Evolutionary conservation across 53 echinoderm and acorn worm genomes (phyloP), one percentile per base, ranked within the genome.

Genomic region (Henricia sp.): DNA sequence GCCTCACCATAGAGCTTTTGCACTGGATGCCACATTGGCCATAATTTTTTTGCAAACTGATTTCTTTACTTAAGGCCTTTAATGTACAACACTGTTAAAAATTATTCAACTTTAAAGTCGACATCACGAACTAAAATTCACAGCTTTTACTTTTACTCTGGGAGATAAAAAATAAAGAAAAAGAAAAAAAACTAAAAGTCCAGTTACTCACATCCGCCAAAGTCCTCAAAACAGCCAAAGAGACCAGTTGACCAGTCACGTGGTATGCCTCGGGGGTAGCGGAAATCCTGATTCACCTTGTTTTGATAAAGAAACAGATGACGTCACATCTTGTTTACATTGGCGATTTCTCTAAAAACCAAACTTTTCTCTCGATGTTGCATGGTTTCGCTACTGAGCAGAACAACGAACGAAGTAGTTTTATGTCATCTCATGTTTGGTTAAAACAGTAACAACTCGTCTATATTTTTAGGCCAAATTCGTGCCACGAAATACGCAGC

Each of bases 171-270:
- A 23, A 23, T 19, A 19, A 4, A 55, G 4, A 23, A 21, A 12
- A 55, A 4, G 19, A 23, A 4, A 19, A 21, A 21, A 17, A 19
- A 4, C 55, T 16, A 19, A 4, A n/a, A 9, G 17, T 54, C 12
- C 19, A 3, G 29, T 37, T 56, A 92, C 95, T 93, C 85, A 95
- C 96, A 95, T n/a, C 84, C 68, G 14, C 38, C 55, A 20, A 58
- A 41, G 48, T 95, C 96, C 19, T 93, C 91, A 28, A 91, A 93
- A 38, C 91, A 91, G 12, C 86, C 93, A 41, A 68, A 91, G 14
- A 95, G 72, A 9, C 84, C 71, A 2, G 96, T 91, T 3, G 89
- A 91, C 96, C 96, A 95, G 25, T 92, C 90, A 65, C 95, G 87
- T 26, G 91, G 91, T 10, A 91, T 46, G 14, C 93, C 93, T 37